Evolutionary conservation across 1,140 invertebrate genomes (phyloP).

Genomic region (Cydia strobilella): DNA sequence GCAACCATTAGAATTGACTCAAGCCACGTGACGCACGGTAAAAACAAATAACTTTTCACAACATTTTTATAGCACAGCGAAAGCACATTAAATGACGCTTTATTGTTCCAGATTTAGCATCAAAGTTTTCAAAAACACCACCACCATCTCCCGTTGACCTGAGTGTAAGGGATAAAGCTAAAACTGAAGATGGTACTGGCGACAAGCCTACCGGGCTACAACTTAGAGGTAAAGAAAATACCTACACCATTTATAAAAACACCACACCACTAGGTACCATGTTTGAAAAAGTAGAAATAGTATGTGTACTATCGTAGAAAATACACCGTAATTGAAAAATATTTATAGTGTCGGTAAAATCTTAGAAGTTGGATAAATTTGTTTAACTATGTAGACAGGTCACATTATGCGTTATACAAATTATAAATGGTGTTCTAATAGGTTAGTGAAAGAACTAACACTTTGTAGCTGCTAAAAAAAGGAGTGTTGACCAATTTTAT

Average conservation of each 20-base stretch:
- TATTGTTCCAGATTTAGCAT: slow-evolving; percentile 64
- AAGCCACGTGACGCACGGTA: slow-evolving; percentile 76
- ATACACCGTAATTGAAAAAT: neutral
- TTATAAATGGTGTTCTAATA: neutral
- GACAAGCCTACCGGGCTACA: slow-evolving; percentile 72
- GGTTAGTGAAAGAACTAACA: neutral
- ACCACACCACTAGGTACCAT: neutral
- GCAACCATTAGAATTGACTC: slow-evolving; percentile 76
- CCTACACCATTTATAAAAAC: neutral
- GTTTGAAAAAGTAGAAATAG: neutral
- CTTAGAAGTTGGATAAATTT: too few species aligned
- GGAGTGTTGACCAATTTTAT: too few species aligned
- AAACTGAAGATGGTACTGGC: slow-evolving; percentile 53
- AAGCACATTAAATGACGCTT: neutral
- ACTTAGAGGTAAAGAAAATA: slow-evolving; percentile 62
- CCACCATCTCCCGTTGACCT: slow-evolving; percentile 78
- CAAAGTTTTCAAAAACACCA: slow-evolving; percentile 78
- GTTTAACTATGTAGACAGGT: too few species aligned
- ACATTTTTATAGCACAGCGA: neutral
- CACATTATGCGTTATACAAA: too few species aligned
- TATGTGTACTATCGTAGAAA: neutral
- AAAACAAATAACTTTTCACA: slow-evolving; percentile 11
- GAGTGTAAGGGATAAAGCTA: slow-evolving; percentile 67
- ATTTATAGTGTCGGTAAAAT: too few species aligned
- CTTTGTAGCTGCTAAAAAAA: neutral